Evolutionary conservation across 2,113 vertebrate genomes (phyloP), one percentile per base, ranked within the genome.

Genomic region (Pomatorhinus ruficollis): DNA sequence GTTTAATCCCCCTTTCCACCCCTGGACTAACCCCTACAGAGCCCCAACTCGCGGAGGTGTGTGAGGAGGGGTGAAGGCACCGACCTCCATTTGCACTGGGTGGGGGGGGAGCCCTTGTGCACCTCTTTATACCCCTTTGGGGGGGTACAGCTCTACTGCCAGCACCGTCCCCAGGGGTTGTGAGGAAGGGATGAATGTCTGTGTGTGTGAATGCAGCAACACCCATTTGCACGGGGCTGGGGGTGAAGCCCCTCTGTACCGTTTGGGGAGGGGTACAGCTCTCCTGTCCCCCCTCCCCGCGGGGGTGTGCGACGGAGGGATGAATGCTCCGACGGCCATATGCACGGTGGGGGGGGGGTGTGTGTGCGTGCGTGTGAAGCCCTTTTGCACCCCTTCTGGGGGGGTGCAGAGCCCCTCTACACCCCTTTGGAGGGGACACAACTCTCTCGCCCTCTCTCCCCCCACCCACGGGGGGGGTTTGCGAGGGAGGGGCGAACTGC

Each of bases 121-220:
- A 11, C 12, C 44, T 24, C 20, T 50, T 21, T 14, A 6, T 6
- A 30, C 4, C 22, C 15, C 6, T 16, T 13, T 4, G 28, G 12
- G 53, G 53, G 28, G n/a, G 30, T 1, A 11, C 54, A n/a, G 49
- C 20, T 63, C 28, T 69, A 12, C 39, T 10, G 22, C 11, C 27
- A 12, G 6, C 45, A 5, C 52, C 22, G 1, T 8, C 2, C 6
- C 31, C 53, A 2, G 27, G 8, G 25, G 8, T 2, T 35, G 22
- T 8, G 28, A 12, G 54, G 35, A 40, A 15, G 31, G 54, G 25
- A 20, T 45, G 44, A 7, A 23, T 47, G 47, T 23, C 20, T 22
- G 45, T 10, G 61, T 31, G 49, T 23, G 40, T 64, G 49, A 44
- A 47, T 5, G 30, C 35, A 40, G 42, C 18, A n/a, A 45, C 31